A percentile compares a stretch with the other conserved stretches of the same genome.
phyloP scores from a whole-genome alignment of 2,113 vertebrate species.

The Tyto alba region DNA sequence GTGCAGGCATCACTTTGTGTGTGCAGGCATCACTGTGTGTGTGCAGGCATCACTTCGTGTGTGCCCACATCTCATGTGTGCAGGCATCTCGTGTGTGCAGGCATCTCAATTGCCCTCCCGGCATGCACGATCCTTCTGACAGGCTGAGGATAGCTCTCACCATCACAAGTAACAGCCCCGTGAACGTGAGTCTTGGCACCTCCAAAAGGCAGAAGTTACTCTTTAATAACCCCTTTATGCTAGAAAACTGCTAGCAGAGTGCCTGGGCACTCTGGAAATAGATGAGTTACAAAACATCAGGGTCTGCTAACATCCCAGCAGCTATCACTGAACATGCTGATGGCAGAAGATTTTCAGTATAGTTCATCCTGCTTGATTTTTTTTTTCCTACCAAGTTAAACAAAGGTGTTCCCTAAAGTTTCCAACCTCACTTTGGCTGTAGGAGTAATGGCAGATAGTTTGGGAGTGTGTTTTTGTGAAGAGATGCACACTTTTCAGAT shows the following conservation, averaged over 20 bases:
- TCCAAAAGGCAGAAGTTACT: neutral
- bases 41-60: too few relatives aligned
- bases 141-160: neutral
- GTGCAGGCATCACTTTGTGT: too few relatives aligned
- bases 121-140: accelerated
- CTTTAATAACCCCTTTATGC: neutral
- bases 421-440: neutral
- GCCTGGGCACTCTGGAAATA: neutral
- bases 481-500: neutral
- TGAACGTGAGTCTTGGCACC: neutral
- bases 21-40: too few relatives aligned
- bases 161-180: neutral
- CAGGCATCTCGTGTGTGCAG: neutral
- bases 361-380: neutral
- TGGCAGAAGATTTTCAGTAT: neutral
- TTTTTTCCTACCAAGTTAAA: neutral
- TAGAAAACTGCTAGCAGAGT: neutral
- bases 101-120: accelerated
- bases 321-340: neutral
- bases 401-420: neutral
- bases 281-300: neutral
- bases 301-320: neutral
- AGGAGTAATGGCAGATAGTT: neutral
- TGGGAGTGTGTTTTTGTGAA: neutral
- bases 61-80: accelerated